phyloP scores from a whole-genome alignment of 2,888 invertebrate genomes.

The Xylota sylvarum region DNA sequence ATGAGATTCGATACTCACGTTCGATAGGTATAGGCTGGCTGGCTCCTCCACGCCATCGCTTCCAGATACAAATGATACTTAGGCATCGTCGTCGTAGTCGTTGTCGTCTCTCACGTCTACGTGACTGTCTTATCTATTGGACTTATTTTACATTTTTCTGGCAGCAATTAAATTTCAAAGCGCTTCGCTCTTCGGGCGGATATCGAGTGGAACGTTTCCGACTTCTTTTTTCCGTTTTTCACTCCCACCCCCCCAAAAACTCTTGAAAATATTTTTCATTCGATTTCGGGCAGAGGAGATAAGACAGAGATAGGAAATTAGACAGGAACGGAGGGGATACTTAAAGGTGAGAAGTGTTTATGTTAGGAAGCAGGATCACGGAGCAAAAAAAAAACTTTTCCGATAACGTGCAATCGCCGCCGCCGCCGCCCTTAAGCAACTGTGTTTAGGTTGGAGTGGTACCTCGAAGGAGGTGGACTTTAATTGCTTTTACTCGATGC shows the following conservation, averaged over 20 bases:
- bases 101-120: constrained; percentile 53
- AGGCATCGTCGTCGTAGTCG: constrained; percentile 19
- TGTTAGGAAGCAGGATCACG: constrained; percentile 62
- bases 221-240: constrained; percentile 19
- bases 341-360: constrained; percentile 75
- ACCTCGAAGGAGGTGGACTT: constrained; percentile 51
- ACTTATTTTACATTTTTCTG: constrained; percentile 76
- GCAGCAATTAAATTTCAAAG: constrained; percentile 77
- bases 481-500: constrained; percentile 72
- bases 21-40: constrained; percentile 55
- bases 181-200: constrained; percentile 57
- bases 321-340: constrained; percentile 28
- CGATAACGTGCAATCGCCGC: constrained; percentile 65
- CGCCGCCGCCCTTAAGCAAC: constrained; percentile 61
- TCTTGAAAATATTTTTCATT: constrained; percentile 56
- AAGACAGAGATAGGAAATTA: constrained; percentile 55
- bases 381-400: constrained; percentile 60
- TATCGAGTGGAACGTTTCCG: constrained; percentile 66
- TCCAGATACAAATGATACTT: constrained; percentile 64
- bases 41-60: too few species aligned
- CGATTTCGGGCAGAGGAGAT: constrained; percentile 52
- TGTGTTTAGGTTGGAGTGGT: constrained; percentile 41
- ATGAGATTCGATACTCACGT: constrained; percentile 73
- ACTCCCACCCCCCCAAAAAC: neutral
- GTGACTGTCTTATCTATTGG: constrained; percentile 78